A percentile compares a stretch with the other conserved stretches of the same genome.
Conservation (phyloP, 2,888 invertebrate species). For the Ecliptopera silaceata region DNA sequence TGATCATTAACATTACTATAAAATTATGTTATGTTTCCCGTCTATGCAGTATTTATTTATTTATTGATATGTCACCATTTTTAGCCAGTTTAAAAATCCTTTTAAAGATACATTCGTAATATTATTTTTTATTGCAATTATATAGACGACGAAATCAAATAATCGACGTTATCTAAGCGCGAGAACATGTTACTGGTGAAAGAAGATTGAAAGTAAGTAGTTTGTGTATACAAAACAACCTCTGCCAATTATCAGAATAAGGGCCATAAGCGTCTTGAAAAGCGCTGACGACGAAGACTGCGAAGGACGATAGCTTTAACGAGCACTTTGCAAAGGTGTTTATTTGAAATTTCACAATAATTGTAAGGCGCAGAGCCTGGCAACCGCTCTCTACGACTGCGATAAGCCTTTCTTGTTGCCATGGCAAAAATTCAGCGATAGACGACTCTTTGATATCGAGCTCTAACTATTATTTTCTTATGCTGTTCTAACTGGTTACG, state of each 20-base stretch:
- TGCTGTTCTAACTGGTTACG: no score
- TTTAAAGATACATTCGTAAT: no score
- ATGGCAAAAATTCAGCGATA: no score
- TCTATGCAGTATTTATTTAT: no score
- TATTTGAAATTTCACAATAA: conserved; percentile 10
- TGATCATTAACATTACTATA: no score
- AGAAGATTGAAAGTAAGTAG: background rate
- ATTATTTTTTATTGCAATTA: background rate
- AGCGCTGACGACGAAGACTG: conserved; percentile 14
- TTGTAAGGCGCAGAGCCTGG: background rate
- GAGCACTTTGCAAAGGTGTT: conserved; percentile 6
- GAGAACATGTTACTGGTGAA: background rate
- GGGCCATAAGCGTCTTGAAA: conserved; percentile 4
- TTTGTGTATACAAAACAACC: background rate
- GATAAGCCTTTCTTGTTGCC: no score
- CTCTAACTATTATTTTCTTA: no score
- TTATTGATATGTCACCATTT: no score
- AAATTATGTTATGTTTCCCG: no score
- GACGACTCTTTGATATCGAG: background rate
- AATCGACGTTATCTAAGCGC: no score
- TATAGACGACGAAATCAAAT: no score
- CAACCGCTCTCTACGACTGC: background rate
- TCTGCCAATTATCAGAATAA: conserved; percentile 1
- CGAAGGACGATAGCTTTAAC: conserved; percentile 16
- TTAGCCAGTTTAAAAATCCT: no score